Evolutionary conservation across 2,113 vertebrate genomes (phyloP).

Genomic region (Semicossyphus pulcher): DNA sequence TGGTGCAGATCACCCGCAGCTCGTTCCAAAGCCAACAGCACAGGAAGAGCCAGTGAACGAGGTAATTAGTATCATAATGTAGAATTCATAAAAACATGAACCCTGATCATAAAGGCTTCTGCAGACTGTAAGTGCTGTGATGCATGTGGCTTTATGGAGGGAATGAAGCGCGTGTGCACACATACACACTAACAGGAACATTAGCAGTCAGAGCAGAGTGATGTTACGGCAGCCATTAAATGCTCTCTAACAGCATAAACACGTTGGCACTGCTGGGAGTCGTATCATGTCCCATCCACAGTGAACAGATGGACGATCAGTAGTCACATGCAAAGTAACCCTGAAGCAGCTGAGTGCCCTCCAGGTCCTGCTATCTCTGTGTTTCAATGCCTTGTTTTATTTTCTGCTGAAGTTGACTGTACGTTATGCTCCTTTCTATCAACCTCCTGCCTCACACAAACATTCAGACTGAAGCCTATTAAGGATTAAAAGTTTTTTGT

Average conservation of each 20-base stretch:
- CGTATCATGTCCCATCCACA: neutral
- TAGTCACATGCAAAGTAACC: conserved; percentile 13
- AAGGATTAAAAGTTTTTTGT: too few relatives aligned
- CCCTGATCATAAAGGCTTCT: conserved; percentile 21
- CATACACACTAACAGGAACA: conserved; percentile 15
- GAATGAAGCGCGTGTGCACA: neutral
- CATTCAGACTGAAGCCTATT: neutral
- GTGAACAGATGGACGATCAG: conserved; percentile 37
- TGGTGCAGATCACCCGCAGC: neutral
- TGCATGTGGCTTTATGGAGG: conserved; percentile 12
- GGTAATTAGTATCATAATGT: conserved; percentile 46
- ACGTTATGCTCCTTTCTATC: neutral
- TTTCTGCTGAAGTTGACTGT: neutral
- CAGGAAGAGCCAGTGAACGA: conserved; percentile 7
- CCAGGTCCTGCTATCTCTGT: neutral
- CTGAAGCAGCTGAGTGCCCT: conserved; percentile 5
- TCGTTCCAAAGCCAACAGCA: neutral
- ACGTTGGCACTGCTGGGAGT: conserved; percentile 9
- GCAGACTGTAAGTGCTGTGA: conserved; percentile 20
- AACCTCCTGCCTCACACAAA: neutral
- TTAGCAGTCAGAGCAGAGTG: conserved; percentile 17
- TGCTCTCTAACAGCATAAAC: conserved; percentile 18
- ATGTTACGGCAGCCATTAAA: conserved; percentile 18
- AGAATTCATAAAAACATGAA: conserved; percentile 32
- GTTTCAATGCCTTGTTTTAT: neutral